Conservation (phyloP, 2,113 vertebrate genomes). For the Anser brachyrhynchus region DNA sequence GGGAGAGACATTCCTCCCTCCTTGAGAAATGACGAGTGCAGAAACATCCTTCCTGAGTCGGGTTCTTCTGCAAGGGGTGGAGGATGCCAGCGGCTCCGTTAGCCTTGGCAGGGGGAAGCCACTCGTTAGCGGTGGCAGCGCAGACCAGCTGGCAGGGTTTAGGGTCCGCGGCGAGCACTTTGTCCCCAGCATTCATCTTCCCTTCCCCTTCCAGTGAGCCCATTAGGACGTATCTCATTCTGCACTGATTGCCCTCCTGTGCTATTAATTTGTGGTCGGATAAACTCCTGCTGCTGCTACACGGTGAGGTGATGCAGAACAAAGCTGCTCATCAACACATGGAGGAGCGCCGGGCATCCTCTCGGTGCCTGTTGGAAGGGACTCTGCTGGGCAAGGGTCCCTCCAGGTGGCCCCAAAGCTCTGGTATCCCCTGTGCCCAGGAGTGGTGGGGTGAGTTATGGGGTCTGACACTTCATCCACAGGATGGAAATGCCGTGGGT, state of each 20-base stretch:
- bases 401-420: neutral
- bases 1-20: conserved; percentile 26
- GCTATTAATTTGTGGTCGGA: conserved; percentile 64
- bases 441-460: too few relatives aligned
- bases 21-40: neutral
- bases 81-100: neutral
- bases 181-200: neutral
- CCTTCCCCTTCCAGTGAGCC: neutral
- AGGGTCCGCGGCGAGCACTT: neutral
- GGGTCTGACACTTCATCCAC: neutral
- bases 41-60: neutral
- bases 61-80: neutral
- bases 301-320: conserved; percentile 78
- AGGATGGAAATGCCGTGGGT: neutral
- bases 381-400: neutral
- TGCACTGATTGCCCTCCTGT: conserved; percentile 54
- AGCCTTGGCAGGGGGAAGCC: conserved; percentile 28
- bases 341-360: conserved; percentile 59
- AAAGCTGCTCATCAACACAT: conserved; percentile 82
- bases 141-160: conserved; percentile 17
- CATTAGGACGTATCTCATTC: conserved; percentile 54
- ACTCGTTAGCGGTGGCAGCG: neutral
- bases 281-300: conserved; percentile 72
- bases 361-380: neutral
- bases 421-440: accelerated